Evolutionary conservation across 2,797 vertebrate species (phyloP).

Genomic region (Acridotheres tristis): DNA sequence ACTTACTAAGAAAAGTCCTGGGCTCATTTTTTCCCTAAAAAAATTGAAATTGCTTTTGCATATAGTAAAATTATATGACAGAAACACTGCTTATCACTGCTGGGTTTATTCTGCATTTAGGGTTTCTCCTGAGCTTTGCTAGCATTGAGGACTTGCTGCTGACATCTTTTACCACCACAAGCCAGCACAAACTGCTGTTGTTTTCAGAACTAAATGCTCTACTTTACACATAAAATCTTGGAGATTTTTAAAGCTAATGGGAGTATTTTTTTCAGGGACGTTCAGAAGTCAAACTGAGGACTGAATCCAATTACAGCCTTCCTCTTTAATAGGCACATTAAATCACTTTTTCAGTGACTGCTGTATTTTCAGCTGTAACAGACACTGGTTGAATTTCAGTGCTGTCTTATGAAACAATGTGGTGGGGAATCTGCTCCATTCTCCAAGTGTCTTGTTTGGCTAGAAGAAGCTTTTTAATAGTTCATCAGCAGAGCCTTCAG

Average conservation of each 20-base stretch:
- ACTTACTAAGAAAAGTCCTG: background rate
- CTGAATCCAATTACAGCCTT: slow-evolving; percentile 31
- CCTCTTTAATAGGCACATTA: slow-evolving; percentile 20
- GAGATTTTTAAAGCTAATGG: background rate
- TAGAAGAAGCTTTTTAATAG: slow-evolving; percentile 30
- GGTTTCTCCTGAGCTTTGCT: background rate
- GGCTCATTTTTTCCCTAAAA: background rate
- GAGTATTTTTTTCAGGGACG: background rate
- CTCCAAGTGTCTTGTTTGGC: slow-evolving; percentile 29
- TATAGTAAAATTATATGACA: background rate
- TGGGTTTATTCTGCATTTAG: background rate
- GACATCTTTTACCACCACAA: background rate
- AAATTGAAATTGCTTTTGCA: background rate
- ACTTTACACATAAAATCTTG: background rate
- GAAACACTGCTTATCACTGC: background rate
- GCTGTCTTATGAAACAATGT: slow-evolving; percentile 18
- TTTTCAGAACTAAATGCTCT: background rate
- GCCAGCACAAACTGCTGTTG: background rate
- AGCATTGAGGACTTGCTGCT: background rate
- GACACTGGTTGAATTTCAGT: slow-evolving; percentile 20
- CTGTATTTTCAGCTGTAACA: slow-evolving; percentile 41
- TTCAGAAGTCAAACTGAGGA: slow-evolving; percentile 3
- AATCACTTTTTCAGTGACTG: slow-evolving; percentile 46
- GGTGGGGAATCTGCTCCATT: background rate
- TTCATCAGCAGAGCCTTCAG: slow-evolving; percentile 38